Evolutionary conservation across 2,797 vertebrate species (phyloP), one percentile per base, ranked within the genome.

Genomic region (Chanos chanos): DNA sequence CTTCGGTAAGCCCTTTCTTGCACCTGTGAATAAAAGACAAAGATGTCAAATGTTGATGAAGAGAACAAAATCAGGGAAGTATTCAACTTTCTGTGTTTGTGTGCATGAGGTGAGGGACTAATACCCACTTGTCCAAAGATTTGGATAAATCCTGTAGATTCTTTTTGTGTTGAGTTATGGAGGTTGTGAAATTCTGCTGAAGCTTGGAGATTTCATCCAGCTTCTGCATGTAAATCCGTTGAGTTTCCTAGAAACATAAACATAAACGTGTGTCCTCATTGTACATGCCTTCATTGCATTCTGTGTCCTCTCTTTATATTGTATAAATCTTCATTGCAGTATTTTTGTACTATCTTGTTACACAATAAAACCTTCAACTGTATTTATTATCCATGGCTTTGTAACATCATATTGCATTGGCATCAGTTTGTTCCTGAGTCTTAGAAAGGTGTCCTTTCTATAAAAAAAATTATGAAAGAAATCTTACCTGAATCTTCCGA

Each of bases 121-220:
- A 24, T 24, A 63, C 86, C 68, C 68, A 96, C 96, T 81, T 89
- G 44, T 82, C 90, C 24, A 96, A 74, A 21, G 81, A 74, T 0
- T 81, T 41, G 0, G 89, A 89, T 28, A 95, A 68, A 3, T 94
- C 92, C 57, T 88, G 92, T 25, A 96, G 81, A 67, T 55, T 78
- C 71, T 86, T 93, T 74, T 86, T 93, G 75, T 97, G 94, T 22
- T 43, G 73, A 1, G 81, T 7, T 1, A 99, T 91, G 62, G 91
- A 89, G 52, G 80, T 84, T 5, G 88, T 88, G 66, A 93, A 94
- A 6, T 36, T 87, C 0, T 79, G 88, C 75, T 99, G 96, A 3
- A 98, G 87, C 75, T 91, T 92, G 62, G 90, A 93, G 15, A 97
- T 78, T 78, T 97, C 94, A 64, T 95, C 90, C 1, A 98, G 77